Evolutionary conservation across 2,797 vertebrate genomes (phyloP).

Genomic region (Centropyge bicolor): DNA sequence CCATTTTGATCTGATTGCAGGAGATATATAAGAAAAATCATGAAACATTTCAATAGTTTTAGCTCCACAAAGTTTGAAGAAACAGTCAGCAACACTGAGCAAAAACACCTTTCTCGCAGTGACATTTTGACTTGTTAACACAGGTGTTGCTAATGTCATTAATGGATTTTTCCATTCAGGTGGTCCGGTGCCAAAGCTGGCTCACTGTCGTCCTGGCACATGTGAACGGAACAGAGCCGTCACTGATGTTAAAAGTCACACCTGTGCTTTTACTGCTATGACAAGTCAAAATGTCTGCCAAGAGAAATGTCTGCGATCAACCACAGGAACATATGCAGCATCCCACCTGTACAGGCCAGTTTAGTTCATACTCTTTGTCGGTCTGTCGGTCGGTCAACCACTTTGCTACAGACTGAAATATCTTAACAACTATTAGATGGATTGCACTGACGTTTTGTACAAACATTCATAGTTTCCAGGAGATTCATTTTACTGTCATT

Average conservation of each 20-base stretch:
- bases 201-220: slow-evolving; percentile 21
- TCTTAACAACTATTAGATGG: neutral
- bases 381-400: neutral
- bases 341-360: neutral
- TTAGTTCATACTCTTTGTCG: neutral
- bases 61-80: neutral
- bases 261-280: slow-evolving; percentile 56
- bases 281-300: slow-evolving; percentile 47
- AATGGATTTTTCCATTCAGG: slow-evolving; percentile 18
- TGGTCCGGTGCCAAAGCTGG: slow-evolving; percentile 10
- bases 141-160: slow-evolving; percentile 20
- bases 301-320: slow-evolving; percentile 35
- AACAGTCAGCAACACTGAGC: neutral
- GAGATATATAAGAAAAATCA: neutral
- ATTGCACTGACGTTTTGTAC: neutral
- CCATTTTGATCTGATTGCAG: neutral
- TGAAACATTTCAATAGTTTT: neutral
- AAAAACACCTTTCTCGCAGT: neutral
- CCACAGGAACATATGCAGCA: slow-evolving; percentile 4
- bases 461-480: neutral
- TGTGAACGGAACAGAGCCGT: slow-evolving; percentile 35
- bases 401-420: neutral
- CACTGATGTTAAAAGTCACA: slow-evolving; percentile 39
- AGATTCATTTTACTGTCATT: neutral
- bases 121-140: slow-evolving; percentile 10